Conservation (phyloP, 2,888 invertebrate genomes). For the Lottia gigantea region DNA sequence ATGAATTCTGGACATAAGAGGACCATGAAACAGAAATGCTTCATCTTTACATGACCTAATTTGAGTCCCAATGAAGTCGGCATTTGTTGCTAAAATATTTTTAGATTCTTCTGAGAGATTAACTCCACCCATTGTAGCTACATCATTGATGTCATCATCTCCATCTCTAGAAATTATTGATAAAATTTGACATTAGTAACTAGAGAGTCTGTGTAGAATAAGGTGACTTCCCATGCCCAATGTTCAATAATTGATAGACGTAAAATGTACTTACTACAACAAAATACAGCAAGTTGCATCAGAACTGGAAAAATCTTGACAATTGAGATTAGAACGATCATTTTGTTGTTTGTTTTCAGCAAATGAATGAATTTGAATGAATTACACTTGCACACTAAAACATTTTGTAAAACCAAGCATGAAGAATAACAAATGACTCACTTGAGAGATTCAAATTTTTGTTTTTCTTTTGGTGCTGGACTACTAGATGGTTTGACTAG, state of each 20-base stretch:
- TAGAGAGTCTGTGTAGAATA: too few species aligned
- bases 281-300: too few species aligned
- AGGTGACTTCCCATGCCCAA: too few species aligned
- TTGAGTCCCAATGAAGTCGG: constrained; percentile 89
- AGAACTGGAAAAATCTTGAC: too few species aligned
- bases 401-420: too few species aligned
- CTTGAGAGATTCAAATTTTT: constrained; percentile 63
- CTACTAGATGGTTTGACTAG: background rate
- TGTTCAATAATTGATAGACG: too few species aligned
- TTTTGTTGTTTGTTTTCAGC: too few species aligned
- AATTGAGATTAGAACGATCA: too few species aligned
- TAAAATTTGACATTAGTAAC: too few species aligned
- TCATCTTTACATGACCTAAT: constrained; percentile 94
- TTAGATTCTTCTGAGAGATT: constrained; percentile 96
- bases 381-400: too few species aligned
- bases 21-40: constrained; percentile 80
- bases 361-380: too few species aligned
- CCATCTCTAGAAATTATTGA: constrained; percentile 74
- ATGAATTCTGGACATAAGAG: constrained; percentile 79
- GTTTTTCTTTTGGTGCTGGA: constrained; percentile 51
- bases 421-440: constrained; percentile 33
- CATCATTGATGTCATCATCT: constrained; percentile 97
- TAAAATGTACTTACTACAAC: too few species aligned
- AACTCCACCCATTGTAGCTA: constrained; percentile 98
- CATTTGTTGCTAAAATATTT: constrained; percentile 85